phyloP scores from a whole-genome alignment of 2,797 vertebrate genomes.

The Ceryle rudis region DNA sequence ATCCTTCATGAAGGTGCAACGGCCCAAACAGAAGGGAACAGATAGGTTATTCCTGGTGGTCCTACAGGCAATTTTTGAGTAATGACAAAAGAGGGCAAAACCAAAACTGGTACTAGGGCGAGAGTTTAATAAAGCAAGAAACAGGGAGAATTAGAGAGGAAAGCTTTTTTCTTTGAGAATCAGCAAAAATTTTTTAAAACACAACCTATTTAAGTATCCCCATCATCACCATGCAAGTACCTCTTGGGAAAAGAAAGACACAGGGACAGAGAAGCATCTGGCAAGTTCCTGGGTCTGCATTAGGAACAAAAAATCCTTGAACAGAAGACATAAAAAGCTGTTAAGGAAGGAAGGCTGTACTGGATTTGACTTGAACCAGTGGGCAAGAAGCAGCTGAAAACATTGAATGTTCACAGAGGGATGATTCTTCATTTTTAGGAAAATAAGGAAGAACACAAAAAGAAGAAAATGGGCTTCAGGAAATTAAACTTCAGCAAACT shows the following conservation, averaged over 20 bases:
- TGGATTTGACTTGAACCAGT: background rate
- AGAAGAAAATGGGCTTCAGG: background rate
- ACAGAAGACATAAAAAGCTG: background rate
- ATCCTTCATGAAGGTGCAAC: background rate
- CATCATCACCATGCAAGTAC: background rate
- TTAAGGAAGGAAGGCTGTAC: background rate
- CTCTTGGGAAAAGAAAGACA: background rate
- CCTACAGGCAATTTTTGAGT: background rate
- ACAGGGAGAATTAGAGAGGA: background rate
- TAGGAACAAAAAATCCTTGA: background rate
- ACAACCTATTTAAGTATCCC: background rate
- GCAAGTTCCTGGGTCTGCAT: background rate
- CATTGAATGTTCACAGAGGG: background rate
- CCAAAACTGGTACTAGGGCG: background rate
- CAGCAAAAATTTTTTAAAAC: background rate
- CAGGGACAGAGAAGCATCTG: background rate
- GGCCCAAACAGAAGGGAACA: background rate
- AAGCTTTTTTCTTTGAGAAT: background rate
- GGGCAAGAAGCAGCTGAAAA: background rate
- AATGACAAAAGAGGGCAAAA: background rate
- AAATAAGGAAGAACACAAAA: background rate
- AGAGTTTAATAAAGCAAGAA: background rate
- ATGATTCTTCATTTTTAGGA: background rate
- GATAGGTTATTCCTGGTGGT: background rate
- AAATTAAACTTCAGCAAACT: background rate